phyloP scores from a whole-genome alignment of 2,888 invertebrate species.

The Drosophila yooni region DNA sequence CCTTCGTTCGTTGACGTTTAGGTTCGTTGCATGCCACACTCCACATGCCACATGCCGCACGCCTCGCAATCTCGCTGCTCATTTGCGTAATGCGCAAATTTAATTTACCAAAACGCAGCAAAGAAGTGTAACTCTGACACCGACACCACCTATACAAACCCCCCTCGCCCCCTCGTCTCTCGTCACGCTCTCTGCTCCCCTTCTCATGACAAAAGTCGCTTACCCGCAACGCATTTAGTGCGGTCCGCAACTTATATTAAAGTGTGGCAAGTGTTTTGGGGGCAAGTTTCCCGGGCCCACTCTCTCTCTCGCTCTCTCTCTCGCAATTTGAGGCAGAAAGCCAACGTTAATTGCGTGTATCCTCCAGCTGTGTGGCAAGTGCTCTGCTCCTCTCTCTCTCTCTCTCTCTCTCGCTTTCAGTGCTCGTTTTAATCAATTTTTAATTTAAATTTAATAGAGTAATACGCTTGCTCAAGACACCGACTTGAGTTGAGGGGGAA shows the following conservation, averaged over 20 bases:
- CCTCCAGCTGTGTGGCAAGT: conserved; percentile 67
- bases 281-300: conserved; percentile 15
- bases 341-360: conserved; percentile 78
- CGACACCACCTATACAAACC: not conserved
- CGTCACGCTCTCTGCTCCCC: not conserved
- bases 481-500: not conserved
- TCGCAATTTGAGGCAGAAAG: conserved; percentile 52
- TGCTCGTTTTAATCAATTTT: conserved; percentile 82
- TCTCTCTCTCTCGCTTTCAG: conserved; percentile 5
- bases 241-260: conserved; percentile 56
- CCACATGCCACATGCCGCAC: conserved; percentile 9
- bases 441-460: conserved; percentile 82
- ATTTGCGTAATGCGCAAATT: conserved; percentile 82
- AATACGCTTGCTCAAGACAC: conserved; percentile 57
- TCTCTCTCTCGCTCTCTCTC: not conserved
- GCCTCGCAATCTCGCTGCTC: conserved; percentile 60
- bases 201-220: conserved; percentile 47
- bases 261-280: conserved; percentile 44
- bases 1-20: conserved; percentile 15
- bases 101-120: conserved; percentile 76
- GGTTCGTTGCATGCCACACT: conserved; percentile 34
- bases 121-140: conserved; percentile 38
- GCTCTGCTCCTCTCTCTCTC: conserved; percentile 12
- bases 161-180: not conserved
- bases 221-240: conserved; percentile 72